phyloP scores from a whole-genome alignment of 2,888 invertebrate species.

The Periphyllus acericola region DNA sequence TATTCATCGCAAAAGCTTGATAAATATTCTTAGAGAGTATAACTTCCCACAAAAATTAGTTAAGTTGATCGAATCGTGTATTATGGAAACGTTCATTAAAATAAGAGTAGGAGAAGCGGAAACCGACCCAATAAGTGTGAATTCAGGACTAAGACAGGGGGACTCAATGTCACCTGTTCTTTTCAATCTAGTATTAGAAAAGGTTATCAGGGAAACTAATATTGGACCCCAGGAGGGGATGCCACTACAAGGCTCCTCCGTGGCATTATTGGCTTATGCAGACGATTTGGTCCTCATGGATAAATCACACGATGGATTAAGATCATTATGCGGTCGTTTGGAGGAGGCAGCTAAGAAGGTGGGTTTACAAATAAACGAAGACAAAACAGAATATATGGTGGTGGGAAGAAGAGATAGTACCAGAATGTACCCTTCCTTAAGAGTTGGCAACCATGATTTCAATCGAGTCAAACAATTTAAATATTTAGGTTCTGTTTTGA shows the following conservation, averaged over 20 bases:
- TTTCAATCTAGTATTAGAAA: conserved; percentile 4
- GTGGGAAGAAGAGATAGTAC: no score
- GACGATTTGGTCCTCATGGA: conserved; percentile 17
- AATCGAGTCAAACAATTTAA: no score
- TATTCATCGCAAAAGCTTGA: conserved; percentile 26
- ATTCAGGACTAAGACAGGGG: conserved; percentile 22
- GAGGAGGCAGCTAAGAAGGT: no score
- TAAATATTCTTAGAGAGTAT: conserved; percentile 32
- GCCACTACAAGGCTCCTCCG: conserved; percentile 4
- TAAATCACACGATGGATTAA: conserved; percentile 16
- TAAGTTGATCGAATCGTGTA: conserved; percentile 2
- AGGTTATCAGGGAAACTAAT: conserved; percentile 3
- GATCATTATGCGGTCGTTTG: no score
- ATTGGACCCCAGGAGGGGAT: conserved; percentile 10
- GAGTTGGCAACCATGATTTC: no score
- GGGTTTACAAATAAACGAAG: no score
- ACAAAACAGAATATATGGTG: no score
- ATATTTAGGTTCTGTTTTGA: no score
- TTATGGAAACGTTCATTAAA: conserved; percentile 21
- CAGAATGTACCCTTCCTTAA: no score
- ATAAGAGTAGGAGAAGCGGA: conserved; percentile 22
- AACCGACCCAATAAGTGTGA: conserved; percentile 28
- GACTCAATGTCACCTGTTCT: conserved; percentile 8
- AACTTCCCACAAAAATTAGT: conserved; percentile 32
- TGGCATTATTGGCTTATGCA: conserved; percentile 16